These are phyloP conservation scores for Hipparchia semele DNA, from an alignment of 2,888 invertebrate genomes.

Conservation along the genomic window DNA sequence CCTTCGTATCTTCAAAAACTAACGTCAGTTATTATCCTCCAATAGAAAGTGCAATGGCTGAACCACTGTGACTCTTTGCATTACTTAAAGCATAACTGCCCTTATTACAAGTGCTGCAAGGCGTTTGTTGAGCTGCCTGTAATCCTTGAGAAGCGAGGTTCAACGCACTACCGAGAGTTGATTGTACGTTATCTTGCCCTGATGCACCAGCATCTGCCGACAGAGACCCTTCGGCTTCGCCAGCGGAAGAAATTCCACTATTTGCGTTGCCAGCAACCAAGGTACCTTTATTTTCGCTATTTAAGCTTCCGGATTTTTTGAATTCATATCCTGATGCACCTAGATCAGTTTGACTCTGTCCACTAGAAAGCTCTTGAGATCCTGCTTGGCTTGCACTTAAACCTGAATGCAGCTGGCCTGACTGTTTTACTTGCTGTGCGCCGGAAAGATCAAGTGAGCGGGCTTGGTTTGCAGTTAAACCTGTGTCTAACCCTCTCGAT, in stretches of 20 bases:
- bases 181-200: conserved; percentile 43
- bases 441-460: neutral
- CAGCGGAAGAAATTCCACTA: neutral
- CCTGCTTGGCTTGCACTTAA: neutral
- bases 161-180: conserved; percentile 60
- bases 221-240: neutral
- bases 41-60: conserved; percentile 70
- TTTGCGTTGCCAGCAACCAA: conserved; percentile 4
- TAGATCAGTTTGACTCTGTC: neutral
- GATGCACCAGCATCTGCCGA: neutral
- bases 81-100: conserved; percentile 70
- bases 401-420: neutral
- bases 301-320: neutral
- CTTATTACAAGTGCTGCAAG: conserved; percentile 67
- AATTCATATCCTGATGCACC: conserved; percentile 7
- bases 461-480: neutral
- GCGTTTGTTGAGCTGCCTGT: conserved; percentile 48
- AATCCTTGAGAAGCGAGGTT: conserved; percentile 63
- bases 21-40: conserved; percentile 53
- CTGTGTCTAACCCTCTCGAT: neutral
- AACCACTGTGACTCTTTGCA: conserved; percentile 68
- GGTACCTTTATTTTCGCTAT: neutral
- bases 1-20: too few relatives aligned
- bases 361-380: neutral
- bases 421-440: neutral